Conservation (phyloP, 2,888 invertebrate genomes). For the Nemotelus nigrinus region DNA sequence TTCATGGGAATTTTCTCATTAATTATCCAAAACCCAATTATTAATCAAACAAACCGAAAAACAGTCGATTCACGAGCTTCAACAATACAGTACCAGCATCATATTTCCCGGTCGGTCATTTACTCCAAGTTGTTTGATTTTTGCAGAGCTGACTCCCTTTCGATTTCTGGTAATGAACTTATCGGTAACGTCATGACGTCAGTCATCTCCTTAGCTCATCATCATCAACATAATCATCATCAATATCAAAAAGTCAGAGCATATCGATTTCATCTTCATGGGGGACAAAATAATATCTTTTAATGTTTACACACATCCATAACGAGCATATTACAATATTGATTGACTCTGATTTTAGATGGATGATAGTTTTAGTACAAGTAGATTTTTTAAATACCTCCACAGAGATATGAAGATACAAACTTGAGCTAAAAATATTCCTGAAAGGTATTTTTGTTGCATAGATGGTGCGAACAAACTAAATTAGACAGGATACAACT, state of each 20-base stretch:
- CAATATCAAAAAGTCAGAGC: constrained; percentile 13
- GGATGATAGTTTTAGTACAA: too few relatives aligned
- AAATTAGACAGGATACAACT: too few relatives aligned
- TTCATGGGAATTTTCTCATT: constrained; percentile 3
- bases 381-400: too few relatives aligned
- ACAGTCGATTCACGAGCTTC: background rate
- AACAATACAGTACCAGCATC: background rate
- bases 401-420: too few relatives aligned
- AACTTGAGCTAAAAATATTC: too few relatives aligned
- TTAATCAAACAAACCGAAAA: constrained; percentile 21
- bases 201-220: background rate
- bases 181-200: background rate
- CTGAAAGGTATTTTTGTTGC: too few relatives aligned
- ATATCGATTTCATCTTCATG: constrained; percentile 20
- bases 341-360: constrained; percentile 1
- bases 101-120: background rate
- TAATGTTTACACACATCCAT: too few relatives aligned
- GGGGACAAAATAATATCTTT: too few relatives aligned
- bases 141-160: background rate
- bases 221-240: too few relatives aligned
- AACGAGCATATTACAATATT: constrained; percentile 2
- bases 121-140: too few relatives aligned
- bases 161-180: background rate
- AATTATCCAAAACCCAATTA: constrained; percentile 25
- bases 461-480: too few relatives aligned